Evolutionary conservation across 1,140 invertebrate species (phyloP), one percentile per base, ranked within the genome.

Genomic region (Philotrypesis tridentata): DNA sequence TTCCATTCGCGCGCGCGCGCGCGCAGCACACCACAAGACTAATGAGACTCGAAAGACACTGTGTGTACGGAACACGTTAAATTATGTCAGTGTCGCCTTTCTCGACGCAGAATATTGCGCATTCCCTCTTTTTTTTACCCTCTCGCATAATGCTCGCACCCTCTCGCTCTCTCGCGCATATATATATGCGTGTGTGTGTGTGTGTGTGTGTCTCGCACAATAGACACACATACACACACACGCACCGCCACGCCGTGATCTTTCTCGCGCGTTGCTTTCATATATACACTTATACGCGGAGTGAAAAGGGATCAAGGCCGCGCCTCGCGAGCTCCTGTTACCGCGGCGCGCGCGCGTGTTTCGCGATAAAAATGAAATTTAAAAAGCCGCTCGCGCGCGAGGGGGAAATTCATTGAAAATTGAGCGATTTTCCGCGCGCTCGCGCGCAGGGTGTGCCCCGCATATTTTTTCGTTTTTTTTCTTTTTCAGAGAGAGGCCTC

Each of bases 251-350:
- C n/a, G n/a, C n/a, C n/a, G n/a, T n/a, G n/a, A n/a, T n/a, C 79
- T 77, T 70, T 72, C 43, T 40, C 25, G 12, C 37, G 21, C 37
- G 48, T n/a, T 27, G 25, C 40, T 68, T 80, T 77, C 72, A 55
- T n/a, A 17, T n/a, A 55, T 5, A 21, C 48, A 55, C 17, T 37
- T n/a, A 55, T 5, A 21, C 48, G n/a, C 17, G 3, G 33, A 37
- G 33, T 63, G 37, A 70, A 81, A 77, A 31, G 31, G 23, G 76
- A 82, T 79, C 82, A 82, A 81, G 82, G 82, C 79, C 83, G 43
- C 5, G 1, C 21, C 48, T n/a, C 33, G n/a, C n/a, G 65, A 78
- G 31, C 43, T 77, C 80, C 68, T 43, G 72, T 71, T 77, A 61
- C 74, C 31, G 21, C 48, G 40, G 9, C 17, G 11, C 37, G 33